Base-by-base conservation (phyloP, 2,113 vertebrate species). In the Mus spicilegus region DNA sequence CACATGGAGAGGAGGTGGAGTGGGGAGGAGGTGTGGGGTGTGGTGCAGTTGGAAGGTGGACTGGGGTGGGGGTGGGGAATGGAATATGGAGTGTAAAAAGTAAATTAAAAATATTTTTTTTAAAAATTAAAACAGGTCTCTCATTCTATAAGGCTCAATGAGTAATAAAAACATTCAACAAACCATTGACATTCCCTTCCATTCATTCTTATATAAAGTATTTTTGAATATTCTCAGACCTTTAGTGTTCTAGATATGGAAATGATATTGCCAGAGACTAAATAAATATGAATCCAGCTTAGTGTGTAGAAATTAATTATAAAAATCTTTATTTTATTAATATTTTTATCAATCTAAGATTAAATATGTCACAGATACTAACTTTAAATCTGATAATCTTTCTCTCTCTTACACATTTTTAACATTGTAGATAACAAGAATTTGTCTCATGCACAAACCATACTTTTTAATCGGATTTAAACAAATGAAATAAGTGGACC, bases 281-380 rank as follows among this genome's bases (percentile, higher is more conserved):
- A 54, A 19, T 51, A 90, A 85, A 7, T 85, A 33, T 89, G 11
- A 42, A 85, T 54, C 20, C 76, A 17, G 3, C 3, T 80, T 2
- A 63, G 0, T 17, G n/a, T 61, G 13, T 92, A 49, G 33, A 87
- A 67, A 87, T 5, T 58, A 93, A 58, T 61, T 0, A 70, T 54
- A 39, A 69, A 63, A 76, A 17, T 2, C 12, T 78, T 77, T 36
- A n/a, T 42, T 87, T 61, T 24, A 33, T 17, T 73, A n/a, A 7
- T 69, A 30, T 69, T 72, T 76, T 94, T 78, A n/a, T 89, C 9
- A 49, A 61, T 91, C 51, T 80, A 86, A 90, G 12, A 54, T 89
- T 69, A 81, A 88, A 84, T 1, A 33, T 82, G 0, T 46, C 49
- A 87, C 6, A 42, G 3, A 36, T 88, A 56, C 58, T 49, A 78